Evolutionary conservation across 2,797 vertebrate species (phyloP).

Genomic region (Chaetophractus vellerosus): DNA sequence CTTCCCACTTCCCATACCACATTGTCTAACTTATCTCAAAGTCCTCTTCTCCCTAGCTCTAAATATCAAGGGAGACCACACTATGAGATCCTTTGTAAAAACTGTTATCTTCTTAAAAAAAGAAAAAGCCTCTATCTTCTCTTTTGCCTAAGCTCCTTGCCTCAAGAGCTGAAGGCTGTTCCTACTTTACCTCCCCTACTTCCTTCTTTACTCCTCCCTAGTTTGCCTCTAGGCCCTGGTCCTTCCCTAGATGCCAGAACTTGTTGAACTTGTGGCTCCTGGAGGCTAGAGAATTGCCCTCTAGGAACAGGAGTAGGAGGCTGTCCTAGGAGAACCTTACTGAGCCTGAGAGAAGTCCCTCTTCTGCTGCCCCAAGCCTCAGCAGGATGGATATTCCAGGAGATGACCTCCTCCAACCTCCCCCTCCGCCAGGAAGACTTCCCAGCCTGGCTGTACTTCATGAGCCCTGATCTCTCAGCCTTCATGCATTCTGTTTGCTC

Average conservation of each 20-base stretch:
- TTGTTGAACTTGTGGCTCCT: not conserved
- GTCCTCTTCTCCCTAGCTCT: not conserved
- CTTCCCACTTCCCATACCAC: not conserved
- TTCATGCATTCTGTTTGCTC: not conserved
- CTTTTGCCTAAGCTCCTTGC: not conserved
- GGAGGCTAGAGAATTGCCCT: not conserved
- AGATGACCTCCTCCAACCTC: not conserved
- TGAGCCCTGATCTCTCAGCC: not conserved
- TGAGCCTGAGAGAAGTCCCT: not conserved
- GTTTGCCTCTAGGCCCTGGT: not conserved
- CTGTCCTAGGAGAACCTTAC: not conserved
- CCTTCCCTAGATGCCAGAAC: not conserved
- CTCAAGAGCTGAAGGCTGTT: not conserved
- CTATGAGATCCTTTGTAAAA: not conserved
- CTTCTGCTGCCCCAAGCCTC: not conserved
- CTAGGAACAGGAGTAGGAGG: not conserved
- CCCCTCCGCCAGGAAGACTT: conserved; percentile 30
- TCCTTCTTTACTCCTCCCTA: not conserved
- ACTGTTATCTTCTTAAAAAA: not conserved
- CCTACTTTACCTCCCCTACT: not conserved
- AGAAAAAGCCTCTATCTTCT: not conserved
- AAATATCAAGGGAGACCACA: not conserved
- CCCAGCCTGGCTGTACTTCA: not conserved
- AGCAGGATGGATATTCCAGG: not conserved
- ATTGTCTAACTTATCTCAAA: not conserved